Percentiles rank a stretch among this genome's conserved stretches.
phyloP scores from a whole-genome alignment of 2,888 invertebrate genomes.

The Oscheius sp. region DNA sequence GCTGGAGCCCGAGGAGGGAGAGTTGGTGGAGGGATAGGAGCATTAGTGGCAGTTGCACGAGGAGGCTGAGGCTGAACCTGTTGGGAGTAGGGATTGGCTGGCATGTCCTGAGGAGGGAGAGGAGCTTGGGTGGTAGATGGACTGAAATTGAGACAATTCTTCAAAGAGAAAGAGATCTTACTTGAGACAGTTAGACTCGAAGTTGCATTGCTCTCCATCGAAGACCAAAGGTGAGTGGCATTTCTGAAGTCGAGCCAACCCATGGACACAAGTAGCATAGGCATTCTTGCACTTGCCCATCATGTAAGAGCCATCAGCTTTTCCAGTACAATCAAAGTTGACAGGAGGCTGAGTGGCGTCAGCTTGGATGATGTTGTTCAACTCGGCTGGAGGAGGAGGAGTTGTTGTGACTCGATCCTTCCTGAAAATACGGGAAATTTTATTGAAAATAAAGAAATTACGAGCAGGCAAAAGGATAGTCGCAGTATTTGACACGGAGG shows the following conservation, averaged over 20 bases:
- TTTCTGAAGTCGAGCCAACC: background rate
- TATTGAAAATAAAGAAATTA: slow-evolving; percentile 10
- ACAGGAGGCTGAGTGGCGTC: slow-evolving; percentile 14
- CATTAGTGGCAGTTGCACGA: background rate
- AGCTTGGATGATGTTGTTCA: background rate
- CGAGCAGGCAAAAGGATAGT: slow-evolving; percentile 38
- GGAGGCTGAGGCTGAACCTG: background rate
- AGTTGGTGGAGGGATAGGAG: slow-evolving; percentile 8
- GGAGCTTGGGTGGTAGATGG: background rate
- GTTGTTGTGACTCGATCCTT: background rate
- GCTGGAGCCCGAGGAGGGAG: slow-evolving; percentile 3
- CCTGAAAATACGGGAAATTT: background rate
- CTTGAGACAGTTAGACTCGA: slow-evolving; percentile 35
- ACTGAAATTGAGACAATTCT: background rate
- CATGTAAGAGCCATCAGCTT: slow-evolving; percentile 36
- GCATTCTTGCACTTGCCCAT: slow-evolving; percentile 36
- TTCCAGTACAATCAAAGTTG: slow-evolving; percentile 39
- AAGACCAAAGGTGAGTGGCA: slow-evolving; percentile 31
- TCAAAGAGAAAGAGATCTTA: background rate
- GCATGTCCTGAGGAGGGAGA: background rate
- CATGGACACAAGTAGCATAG: slow-evolving; percentile 30
- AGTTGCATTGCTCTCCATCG: slow-evolving; percentile 42
- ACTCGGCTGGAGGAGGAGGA: background rate
- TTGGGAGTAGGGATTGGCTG: background rate
- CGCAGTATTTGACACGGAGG: slow-evolving; percentile 37